These are phyloP conservation scores for Stegostoma tigrinum DNA, from an alignment of 2,113 vertebrate genomes.

Conservation along the genomic window DNA sequence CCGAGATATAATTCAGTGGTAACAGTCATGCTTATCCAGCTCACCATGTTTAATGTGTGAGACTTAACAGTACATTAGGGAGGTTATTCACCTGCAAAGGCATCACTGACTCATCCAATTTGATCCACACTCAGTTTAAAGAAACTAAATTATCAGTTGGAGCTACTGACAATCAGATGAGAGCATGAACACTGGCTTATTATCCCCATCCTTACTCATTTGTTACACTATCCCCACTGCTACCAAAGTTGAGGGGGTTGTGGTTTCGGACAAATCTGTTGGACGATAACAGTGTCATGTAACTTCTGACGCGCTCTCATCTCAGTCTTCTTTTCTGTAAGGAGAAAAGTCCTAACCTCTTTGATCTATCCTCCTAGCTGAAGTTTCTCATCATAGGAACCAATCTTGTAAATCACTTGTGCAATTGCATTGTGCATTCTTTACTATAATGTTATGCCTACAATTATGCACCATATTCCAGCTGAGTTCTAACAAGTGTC, in stretches of 20 bases:
- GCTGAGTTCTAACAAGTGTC: no score
- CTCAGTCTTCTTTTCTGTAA: no score
- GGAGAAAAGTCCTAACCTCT: no score
- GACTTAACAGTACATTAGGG: not conserved
- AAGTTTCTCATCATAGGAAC: no score
- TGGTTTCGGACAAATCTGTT: no score
- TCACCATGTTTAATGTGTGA: not conserved
- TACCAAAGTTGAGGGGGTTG: not conserved
- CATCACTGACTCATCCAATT: not conserved
- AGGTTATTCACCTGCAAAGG: not conserved
- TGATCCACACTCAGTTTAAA: not conserved
- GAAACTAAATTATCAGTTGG: not conserved
- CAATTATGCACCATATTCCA: no score
- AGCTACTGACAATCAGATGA: not conserved
- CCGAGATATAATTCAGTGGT: not conserved
- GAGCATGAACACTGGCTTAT: not conserved
- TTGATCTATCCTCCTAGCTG: no score
- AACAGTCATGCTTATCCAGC: not conserved
- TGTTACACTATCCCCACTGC: not conserved
- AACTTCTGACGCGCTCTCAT: no score
- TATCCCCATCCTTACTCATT: not conserved
- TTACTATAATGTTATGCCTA: no score
- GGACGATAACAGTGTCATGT: no score
- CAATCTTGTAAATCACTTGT: no score
- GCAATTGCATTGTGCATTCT: no score